phyloP scores from a whole-genome alignment of 1,140 invertebrate genomes.

The Magallana gigas region DNA sequence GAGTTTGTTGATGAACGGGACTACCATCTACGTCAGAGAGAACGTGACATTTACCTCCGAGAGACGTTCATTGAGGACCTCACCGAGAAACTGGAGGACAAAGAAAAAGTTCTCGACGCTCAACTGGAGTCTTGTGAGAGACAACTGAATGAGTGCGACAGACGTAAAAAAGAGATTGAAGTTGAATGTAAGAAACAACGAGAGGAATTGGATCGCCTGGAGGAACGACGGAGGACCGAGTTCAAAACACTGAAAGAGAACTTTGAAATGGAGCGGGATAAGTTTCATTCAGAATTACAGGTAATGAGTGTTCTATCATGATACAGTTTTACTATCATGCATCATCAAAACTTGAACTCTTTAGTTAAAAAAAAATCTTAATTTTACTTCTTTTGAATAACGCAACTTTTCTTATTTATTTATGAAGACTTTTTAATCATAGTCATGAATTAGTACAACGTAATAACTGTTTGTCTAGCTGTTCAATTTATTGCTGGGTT shows the following conservation, averaged over 20 bases:
- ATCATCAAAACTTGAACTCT: too few relatives aligned
- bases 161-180: slow-evolving; percentile 65
- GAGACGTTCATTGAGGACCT: slow-evolving; percentile 61
- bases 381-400: too few relatives aligned
- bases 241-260: slow-evolving; percentile 60
- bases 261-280: slow-evolving; percentile 67
- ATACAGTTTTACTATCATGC: too few relatives aligned
- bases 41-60: slow-evolving; percentile 64
- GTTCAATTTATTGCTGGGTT: too few relatives aligned
- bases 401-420: too few relatives aligned
- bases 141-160: slow-evolving; percentile 63
- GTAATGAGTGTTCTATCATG: slow-evolving; percentile 41
- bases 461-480: too few relatives aligned
- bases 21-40: slow-evolving; percentile 68
- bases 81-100: slow-evolving; percentile 64
- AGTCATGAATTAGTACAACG: too few relatives aligned
- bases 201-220: slow-evolving; percentile 59
- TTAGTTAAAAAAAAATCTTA: too few relatives aligned
- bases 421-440: too few relatives aligned
- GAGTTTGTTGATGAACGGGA: slow-evolving; percentile 74
- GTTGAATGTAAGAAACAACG: slow-evolving; percentile 63
- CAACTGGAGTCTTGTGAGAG: slow-evolving; percentile 65
- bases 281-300: slow-evolving; percentile 70
- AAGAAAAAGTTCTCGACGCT: slow-evolving; percentile 64
- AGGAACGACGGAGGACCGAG: slow-evolving; percentile 56